Conservation (phyloP, 2,113 vertebrate species). For the Promerops cafer region DNA sequence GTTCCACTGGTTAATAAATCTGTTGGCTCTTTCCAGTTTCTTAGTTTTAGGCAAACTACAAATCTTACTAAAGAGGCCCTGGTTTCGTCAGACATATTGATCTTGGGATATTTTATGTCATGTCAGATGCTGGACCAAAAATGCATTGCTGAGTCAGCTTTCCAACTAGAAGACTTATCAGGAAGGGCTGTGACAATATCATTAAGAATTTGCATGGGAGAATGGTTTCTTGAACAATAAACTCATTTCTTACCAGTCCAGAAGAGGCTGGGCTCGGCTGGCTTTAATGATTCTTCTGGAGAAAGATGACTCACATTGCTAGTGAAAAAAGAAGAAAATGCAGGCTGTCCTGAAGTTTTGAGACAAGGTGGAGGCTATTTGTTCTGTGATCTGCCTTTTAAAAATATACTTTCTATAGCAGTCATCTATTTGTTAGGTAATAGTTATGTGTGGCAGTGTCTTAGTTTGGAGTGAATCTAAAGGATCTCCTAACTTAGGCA, state of each 20-base stretch:
- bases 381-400: neutral
- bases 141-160: neutral
- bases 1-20: neutral
- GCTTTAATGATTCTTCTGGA: neutral
- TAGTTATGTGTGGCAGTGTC: neutral
- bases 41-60: neutral
- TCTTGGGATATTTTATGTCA: neutral
- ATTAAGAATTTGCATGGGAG: neutral
- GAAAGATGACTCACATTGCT: neutral
- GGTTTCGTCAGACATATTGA: neutral
- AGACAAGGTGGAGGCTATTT: neutral
- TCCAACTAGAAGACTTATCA: neutral
- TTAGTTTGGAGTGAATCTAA: neutral
- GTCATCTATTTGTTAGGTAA: neutral
- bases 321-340: neutral
- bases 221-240: neutral
- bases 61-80: neutral
- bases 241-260: neutral
- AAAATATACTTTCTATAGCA: neutral
- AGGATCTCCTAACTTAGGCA: neutral
- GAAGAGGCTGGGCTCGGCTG: neutral
- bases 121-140: neutral
- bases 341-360: neutral
- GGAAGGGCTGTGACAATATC: fast-evolving
- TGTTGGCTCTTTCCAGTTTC: neutral